phyloP scores from a whole-genome alignment of 2,113 vertebrate species.

The Pleuronectes platessa region DNA sequence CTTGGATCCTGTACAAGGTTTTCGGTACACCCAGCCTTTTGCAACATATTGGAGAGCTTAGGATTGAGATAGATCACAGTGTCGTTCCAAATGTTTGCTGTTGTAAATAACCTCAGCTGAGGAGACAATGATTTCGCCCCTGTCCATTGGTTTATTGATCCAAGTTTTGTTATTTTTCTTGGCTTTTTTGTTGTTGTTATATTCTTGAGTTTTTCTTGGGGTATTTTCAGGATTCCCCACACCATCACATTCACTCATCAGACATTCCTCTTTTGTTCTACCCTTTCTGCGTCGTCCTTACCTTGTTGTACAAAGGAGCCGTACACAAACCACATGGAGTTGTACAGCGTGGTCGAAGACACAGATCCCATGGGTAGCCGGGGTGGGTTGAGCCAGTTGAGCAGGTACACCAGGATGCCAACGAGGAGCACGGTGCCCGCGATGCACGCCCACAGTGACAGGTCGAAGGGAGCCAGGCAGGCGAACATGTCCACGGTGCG shows the following conservation, averaged over 20 bases:
- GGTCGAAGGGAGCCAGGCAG: constrained; percentile 95
- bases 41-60: too few species aligned
- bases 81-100: too few species aligned
- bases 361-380: constrained; percentile 97
- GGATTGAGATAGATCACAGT: too few species aligned
- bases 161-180: too few species aligned
- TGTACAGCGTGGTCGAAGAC: constrained; percentile 96
- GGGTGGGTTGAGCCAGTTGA: constrained; percentile 98
- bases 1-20: too few species aligned
- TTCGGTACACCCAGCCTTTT: too few species aligned
- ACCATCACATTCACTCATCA: background rate
- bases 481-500: constrained; percentile 98
- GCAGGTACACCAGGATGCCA: constrained; percentile 94
- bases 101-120: too few species aligned
- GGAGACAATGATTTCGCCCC: too few species aligned
- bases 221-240: too few species aligned
- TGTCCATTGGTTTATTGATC: too few species aligned
- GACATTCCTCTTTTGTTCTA: background rate
- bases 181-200: too few species aligned
- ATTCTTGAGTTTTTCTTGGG: too few species aligned
- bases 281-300: constrained; percentile 68
- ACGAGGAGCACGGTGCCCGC: constrained; percentile 95
- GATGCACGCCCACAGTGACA: constrained; percentile 98
- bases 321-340: constrained; percentile 99
- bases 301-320: constrained; percentile 99